Conservation (phyloP, 2,113 vertebrate species). For the Cololabis saira region DNA sequence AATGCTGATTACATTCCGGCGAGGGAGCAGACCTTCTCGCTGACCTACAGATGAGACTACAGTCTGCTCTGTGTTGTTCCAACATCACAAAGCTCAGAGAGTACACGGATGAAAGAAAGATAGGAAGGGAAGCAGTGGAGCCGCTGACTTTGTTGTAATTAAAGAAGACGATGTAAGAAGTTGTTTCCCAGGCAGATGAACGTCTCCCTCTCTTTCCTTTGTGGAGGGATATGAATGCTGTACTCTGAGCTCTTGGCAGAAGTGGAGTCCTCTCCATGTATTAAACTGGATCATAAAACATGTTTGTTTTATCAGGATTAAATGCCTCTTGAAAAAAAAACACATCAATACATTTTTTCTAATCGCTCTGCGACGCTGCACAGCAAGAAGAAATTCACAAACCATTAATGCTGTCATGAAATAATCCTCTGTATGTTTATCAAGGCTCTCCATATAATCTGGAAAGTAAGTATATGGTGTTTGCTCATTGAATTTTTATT, state of each 20-base stretch:
- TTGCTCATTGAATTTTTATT: constrained; percentile 57
- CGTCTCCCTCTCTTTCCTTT: constrained; percentile 50
- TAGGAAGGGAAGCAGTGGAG: constrained; percentile 60
- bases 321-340: constrained; percentile 34
- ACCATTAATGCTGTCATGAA: constrained; percentile 2
- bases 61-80: constrained; percentile 48
- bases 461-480: constrained; percentile 32
- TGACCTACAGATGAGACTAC: constrained; percentile 56
- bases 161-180: constrained; percentile 73
- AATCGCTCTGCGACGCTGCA: not conserved
- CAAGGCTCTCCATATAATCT: constrained; percentile 31
- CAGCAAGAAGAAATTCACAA: constrained; percentile 1
- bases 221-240: constrained; percentile 37
- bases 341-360: constrained; percentile 36
- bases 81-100: constrained; percentile 48
- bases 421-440: constrained; percentile 34
- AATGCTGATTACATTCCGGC: constrained; percentile 62
- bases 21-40: constrained; percentile 38
- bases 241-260: constrained; percentile 56
- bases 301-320: constrained; percentile 45
- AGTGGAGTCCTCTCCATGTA: constrained; percentile 46
- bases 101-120: constrained; percentile 54
- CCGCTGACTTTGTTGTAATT: constrained; percentile 74
- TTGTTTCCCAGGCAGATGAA: constrained; percentile 71
- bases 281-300: constrained; percentile 52